A percentile compares a stretch with the other conserved stretches of the same genome.
These are phyloP conservation scores for Pachyseris speciosa DNA, from an alignment of 64 coral and sea anemone genomes.

Conservation along the genomic window DNA sequence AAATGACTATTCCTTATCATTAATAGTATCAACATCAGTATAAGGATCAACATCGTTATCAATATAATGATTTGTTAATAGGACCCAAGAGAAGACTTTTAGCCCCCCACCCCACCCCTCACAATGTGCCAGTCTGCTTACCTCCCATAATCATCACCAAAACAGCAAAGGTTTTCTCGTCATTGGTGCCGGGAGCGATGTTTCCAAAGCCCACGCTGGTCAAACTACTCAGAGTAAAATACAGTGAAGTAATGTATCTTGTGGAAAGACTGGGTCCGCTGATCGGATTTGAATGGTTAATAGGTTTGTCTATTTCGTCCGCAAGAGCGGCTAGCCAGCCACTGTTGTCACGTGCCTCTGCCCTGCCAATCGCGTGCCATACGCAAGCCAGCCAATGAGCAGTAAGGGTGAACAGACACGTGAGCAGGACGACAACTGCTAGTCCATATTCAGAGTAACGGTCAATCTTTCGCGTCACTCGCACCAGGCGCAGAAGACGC, in stretches of 20 bases:
- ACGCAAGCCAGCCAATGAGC: constrained; percentile 98
- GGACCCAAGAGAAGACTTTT: too few species aligned
- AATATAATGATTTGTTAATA: too few species aligned
- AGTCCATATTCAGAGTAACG: constrained; percentile 96
- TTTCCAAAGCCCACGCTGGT: constrained; percentile 97
- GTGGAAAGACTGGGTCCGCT: constrained; percentile 52
- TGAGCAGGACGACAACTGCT: constrained; percentile 79
- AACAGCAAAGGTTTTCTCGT: constrained; percentile 88
- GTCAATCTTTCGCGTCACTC: constrained; percentile 88
- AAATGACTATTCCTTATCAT: too few species aligned
- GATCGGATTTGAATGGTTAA: constrained; percentile 35
- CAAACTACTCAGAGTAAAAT: constrained; percentile 93
- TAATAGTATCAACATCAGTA: too few species aligned
- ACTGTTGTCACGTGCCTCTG: constrained; percentile 42
- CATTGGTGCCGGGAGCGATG: constrained; percentile 83
- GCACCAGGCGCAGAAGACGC: constrained; percentile 83
- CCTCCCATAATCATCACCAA: constrained; percentile 91
- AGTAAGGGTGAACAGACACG: constrained; percentile 74
- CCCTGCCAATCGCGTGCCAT: constrained; percentile 90
- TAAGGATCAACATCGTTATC: too few species aligned
- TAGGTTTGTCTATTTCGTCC: constrained; percentile 23
- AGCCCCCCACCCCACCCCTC: neutral
- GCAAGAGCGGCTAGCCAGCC: constrained; percentile 81
- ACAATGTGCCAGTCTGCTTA: constrained; percentile 49
- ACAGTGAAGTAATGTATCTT: constrained; percentile 88